These are phyloP conservation scores for Timema podura DNA, from an alignment of 2,888 invertebrate genomes.

Conservation along the genomic window DNA sequence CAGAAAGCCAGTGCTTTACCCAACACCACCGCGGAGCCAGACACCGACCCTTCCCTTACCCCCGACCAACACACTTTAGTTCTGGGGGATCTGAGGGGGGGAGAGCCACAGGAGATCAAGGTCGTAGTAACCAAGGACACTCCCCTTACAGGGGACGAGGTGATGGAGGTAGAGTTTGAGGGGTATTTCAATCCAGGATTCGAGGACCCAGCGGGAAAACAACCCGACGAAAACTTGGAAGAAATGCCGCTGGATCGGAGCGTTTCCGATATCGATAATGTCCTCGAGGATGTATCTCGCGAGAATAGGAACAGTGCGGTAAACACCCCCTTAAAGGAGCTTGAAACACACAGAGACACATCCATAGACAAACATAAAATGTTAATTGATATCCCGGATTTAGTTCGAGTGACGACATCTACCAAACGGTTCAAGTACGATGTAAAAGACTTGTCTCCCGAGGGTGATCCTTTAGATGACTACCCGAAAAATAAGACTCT, in stretches of 20 bases:
- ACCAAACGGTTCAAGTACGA: conserved; percentile 4
- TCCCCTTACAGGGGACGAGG: neutral
- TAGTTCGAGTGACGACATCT: conserved; percentile 7
- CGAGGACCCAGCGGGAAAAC: conserved; percentile 38
- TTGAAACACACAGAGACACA: neutral
- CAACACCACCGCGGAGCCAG: conserved; percentile 37
- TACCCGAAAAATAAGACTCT: neutral
- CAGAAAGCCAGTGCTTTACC: conserved; percentile 43
- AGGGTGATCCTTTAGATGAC: neutral
- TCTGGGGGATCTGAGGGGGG: conserved; percentile 41
- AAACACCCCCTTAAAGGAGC: neutral
- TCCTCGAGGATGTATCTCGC: neutral
- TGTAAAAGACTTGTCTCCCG: neutral
- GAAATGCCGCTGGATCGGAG: conserved; percentile 28
- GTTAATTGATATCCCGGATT: conserved; percentile 22
- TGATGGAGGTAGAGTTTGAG: conserved; percentile 30
- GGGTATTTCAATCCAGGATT: conserved; percentile 44
- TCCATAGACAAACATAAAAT: neutral
- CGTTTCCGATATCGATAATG: neutral
- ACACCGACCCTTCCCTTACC: conserved; percentile 15
- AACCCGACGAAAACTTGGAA: conserved; percentile 32
- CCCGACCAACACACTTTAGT: conserved; percentile 16
- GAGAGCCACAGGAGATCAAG: conserved; percentile 39
- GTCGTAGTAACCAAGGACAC: conserved; percentile 27
- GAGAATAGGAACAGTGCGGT: neutral